Evolutionary conservation across 2,888 invertebrate species (phyloP), one percentile per base, ranked within the genome.

Genomic region (Acleris cristana): DNA sequence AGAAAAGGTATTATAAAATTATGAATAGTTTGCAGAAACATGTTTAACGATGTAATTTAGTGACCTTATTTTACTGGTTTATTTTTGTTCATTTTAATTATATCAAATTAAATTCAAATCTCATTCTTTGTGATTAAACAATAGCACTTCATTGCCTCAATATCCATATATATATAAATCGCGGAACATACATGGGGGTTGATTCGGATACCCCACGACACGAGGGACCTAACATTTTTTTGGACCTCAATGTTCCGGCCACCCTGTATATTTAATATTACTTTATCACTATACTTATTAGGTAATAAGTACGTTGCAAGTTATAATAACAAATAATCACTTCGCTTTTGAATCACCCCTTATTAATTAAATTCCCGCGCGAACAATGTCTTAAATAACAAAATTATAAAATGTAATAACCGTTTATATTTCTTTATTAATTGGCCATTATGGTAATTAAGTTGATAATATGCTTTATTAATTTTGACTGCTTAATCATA

Each of bases 381-480:
- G 45, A n/a, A 48, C 18, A 18, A 1, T 0, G 40, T 40, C 34
- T 34, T 34, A 40, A 40, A 40, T n/a, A 48, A 18, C 48, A 12
- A 51, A 51, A 51, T 19, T 51, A 18, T 51, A 51, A 54, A 59
- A 70, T 70, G 70, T 70, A 61, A 56, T 69, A 73, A 71, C 58
- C 65, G 63, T 72, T 62, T 71, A 69, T 70, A 70, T 71, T 70
- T 65, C 73, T 71, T 73, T 73, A 72, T 77, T 72, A 75, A 77
- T 77, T 72, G 65, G 64, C 73, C 68, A 76, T 79, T 73, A 72
- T 40, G 57, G 69, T 73, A 73, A 77, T 77, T 73, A 71, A 71
- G 69, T 8, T 57, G 64, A 23, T 64, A 26, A 21, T 45, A 44
- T 56, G 49, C 23, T 52, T 45, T 53, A 64, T 52, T 64, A 54